Base-by-base conservation (phyloP, 2,113 vertebrate genomes). In the Nanger granti region DNA sequence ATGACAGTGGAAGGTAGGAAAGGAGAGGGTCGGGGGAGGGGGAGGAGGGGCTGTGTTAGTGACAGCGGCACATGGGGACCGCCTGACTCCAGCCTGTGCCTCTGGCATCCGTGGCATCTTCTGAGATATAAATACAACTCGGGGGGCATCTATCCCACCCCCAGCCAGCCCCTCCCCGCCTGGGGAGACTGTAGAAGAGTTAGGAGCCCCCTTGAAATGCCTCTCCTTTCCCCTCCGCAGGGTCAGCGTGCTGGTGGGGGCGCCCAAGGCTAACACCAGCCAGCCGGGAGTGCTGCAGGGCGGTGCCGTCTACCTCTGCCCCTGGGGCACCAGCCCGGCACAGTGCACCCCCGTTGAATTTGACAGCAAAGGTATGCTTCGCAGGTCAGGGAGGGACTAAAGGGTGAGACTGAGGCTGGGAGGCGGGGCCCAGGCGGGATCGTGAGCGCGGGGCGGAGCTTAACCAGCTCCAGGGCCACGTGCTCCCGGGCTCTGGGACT, bases 281-380 rank as follows among this genome's bases (percentile, higher is more conserved):
- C 99, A 99, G 97, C 97, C 97, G 0, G 97, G 99, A 7, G 96
- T 99, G 66, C 98, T 94, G 24, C 99, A 99, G 96, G 99, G 99
- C 20, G 99, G 99, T 9, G 99, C 99, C 0, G 99, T 99, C 62
- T 99, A 99, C 98, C 99, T 99, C 98, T 99, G 99, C 93, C 99
- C 99, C 8, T 99, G 99, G 99, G 88, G 73, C 24, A 88, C 97
- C 73, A 66, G 97, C 54, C 98, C 98, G 44, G 98, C 97, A 47
- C 96, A 93, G 29, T 99, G 98, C 66, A 97, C 84, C 41, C 95
- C 97, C 96, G 99, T 99, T 3, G 98, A 99, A 88, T 99, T 99
- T 97, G 99, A 99, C 97, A 66, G 90, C 79, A 89, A 99, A 99
- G 99, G 99, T 99, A 99, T 5, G 4, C 34, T 26, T 4, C 10